These are phyloP conservation scores for Thermophis baileyi DNA, from an alignment of 2,113 vertebrate species.

Conservation along the genomic window DNA sequence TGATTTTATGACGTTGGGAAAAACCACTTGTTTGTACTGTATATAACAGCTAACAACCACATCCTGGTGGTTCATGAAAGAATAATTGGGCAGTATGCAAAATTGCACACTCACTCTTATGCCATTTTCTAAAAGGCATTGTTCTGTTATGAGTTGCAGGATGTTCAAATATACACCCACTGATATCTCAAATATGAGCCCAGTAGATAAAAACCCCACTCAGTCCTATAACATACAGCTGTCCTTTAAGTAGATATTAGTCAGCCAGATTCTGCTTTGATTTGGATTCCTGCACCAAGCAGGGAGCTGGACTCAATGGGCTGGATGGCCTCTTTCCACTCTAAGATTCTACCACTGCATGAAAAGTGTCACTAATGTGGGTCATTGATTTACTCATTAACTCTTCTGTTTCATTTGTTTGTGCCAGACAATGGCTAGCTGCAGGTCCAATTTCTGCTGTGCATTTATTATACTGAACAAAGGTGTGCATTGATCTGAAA, in stretches of 20 bases:
- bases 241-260: neutral
- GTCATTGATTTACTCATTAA: neutral
- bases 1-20: neutral
- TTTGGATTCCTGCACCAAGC: neutral
- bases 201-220: neutral
- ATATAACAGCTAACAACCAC: neutral
- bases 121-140: neutral
- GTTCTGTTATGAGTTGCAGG: neutral
- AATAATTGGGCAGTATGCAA: neutral
- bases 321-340: neutral
- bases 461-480: conserved; percentile 20
- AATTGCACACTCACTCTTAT: neutral
- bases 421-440: neutral
- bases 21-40: neutral
- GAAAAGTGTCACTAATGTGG: neutral
- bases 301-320: neutral
- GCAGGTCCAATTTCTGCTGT: conserved; percentile 6
- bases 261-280: neutral
- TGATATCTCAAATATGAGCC: neutral
- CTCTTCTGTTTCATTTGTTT: neutral
- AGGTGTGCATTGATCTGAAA: conserved; percentile 11
- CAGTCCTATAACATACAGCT: neutral
- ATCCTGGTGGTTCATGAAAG: neutral
- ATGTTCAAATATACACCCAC: neutral
- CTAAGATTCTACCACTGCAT: neutral